phyloP scores from a whole-genome alignment of 2,797 vertebrate species.

The Todus mexicanus region DNA sequence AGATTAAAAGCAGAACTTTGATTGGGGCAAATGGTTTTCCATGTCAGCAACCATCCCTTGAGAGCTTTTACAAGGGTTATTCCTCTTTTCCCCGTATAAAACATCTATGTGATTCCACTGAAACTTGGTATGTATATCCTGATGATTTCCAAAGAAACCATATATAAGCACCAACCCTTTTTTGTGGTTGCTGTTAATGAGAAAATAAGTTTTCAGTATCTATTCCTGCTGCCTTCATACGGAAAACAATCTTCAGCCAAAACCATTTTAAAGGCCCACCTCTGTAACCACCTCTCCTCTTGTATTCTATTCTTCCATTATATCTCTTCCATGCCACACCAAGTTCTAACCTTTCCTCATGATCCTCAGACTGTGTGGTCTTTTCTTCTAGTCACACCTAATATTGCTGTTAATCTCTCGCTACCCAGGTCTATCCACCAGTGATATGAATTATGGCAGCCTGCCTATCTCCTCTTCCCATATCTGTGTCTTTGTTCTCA shows the following conservation, averaged over 20 bases:
- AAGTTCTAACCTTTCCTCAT: not conserved
- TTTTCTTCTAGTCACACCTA: not conserved
- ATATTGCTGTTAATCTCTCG: not conserved
- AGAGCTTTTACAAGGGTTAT: not conserved
- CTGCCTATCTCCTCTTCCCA: not conserved
- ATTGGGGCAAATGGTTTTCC: conserved; percentile 57
- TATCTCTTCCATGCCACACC: not conserved
- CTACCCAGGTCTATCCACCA: not conserved
- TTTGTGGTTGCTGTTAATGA: not conserved
- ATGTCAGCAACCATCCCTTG: conserved; percentile 37
- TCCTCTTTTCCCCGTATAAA: not conserved
- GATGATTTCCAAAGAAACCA: not conserved
- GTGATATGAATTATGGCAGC: not conserved
- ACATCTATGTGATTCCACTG: not conserved
- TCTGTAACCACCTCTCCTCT: not conserved
- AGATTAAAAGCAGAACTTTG: conserved; percentile 52
- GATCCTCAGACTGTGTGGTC: not conserved
- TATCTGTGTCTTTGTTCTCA: not conserved
- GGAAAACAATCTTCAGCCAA: not conserved
- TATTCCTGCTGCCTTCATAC: not conserved
- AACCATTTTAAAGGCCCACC: not conserved
- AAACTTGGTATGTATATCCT: not conserved
- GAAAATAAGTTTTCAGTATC: not conserved
- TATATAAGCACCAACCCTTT: not conserved
- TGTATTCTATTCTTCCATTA: not conserved